Conservation (phyloP, 2,113 vertebrate species). For the Pteronura brasiliensis region DNA sequence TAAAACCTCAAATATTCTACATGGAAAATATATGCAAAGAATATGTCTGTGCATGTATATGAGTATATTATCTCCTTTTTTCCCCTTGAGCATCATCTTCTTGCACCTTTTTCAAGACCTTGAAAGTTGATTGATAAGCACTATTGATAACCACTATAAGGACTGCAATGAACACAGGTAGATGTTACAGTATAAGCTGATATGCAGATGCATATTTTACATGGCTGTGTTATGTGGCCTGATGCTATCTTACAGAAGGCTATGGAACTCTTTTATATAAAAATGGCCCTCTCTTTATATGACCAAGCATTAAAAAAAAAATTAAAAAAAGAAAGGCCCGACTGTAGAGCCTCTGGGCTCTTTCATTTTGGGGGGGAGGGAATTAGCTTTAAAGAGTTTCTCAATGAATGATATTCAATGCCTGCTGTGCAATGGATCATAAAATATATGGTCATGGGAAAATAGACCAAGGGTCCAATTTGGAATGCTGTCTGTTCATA, state of each 20-base stretch:
- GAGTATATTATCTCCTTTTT: neutral
- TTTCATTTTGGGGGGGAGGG: neutral
- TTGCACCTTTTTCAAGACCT: neutral
- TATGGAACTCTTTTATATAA: neutral
- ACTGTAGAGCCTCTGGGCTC: constrained; percentile 2
- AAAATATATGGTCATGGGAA: neutral
- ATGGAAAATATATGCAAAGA: neutral
- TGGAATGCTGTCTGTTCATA: neutral
- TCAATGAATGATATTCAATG: neutral
- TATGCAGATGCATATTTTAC: constrained; percentile 48
- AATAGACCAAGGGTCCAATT: constrained; percentile 7
- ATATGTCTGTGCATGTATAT: neutral
- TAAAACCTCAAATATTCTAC: neutral
- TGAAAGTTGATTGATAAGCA: neutral
- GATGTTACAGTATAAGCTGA: constrained; percentile 26
- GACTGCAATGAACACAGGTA: constrained; percentile 45
- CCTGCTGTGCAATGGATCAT: neutral
- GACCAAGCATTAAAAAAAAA: neutral
- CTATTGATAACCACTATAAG: neutral
- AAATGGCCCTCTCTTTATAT: constrained; percentile 53
- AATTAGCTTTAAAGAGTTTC: constrained; percentile 31
- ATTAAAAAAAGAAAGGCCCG: neutral
- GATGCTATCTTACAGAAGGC: neutral
- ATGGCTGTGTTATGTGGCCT: neutral
- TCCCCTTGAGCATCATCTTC: neutral